Evolutionary conservation across 37 sponge, comb jelly and placozoan genomes (phyloP).

Genomic region (Spongilla lacustris): DNA sequence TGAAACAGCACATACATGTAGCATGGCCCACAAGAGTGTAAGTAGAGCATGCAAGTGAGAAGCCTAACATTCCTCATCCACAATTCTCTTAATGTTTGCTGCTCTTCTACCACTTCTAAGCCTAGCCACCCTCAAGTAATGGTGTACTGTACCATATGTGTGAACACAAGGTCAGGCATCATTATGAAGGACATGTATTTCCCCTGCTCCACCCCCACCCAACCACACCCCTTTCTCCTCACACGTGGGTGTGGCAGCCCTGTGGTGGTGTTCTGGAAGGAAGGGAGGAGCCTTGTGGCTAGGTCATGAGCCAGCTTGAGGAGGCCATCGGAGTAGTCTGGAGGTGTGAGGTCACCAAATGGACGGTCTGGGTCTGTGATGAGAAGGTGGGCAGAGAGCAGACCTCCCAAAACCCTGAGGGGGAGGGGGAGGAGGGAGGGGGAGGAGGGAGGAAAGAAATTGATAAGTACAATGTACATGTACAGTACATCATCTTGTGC

Average conservation of each 20-base stretch:
- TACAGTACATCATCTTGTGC: too few species aligned
- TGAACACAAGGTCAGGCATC: too few species aligned
- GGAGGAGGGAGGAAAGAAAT: neutral
- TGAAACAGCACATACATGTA: too few species aligned
- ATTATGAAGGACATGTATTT: neutral
- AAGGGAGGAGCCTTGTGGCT: constrained; percentile 79
- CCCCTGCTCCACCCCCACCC: neutral
- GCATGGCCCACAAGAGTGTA: too few species aligned
- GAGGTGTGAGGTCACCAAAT: constrained; percentile 72
- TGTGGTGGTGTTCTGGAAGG: constrained; percentile 88
- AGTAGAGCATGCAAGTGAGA: too few species aligned
- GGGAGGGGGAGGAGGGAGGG: neutral
- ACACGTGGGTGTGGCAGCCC: constrained; percentile 92
- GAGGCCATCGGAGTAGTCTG: constrained; percentile 77
- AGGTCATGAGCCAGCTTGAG: constrained; percentile 88
- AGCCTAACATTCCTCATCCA: too few species aligned
- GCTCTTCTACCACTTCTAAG: too few species aligned
- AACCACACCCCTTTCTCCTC: neutral
- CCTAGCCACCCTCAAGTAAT: too few species aligned
- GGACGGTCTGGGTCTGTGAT: constrained; percentile 70
- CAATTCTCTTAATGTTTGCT: too few species aligned
- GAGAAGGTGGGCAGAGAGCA: constrained; percentile 90
- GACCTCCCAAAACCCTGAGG: constrained; percentile 87
- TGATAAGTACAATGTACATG: too few species aligned
- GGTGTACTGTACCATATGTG: too few species aligned